Conservation (phyloP, 1,140 invertebrate species). For the Drosophila gunungcola region DNA sequence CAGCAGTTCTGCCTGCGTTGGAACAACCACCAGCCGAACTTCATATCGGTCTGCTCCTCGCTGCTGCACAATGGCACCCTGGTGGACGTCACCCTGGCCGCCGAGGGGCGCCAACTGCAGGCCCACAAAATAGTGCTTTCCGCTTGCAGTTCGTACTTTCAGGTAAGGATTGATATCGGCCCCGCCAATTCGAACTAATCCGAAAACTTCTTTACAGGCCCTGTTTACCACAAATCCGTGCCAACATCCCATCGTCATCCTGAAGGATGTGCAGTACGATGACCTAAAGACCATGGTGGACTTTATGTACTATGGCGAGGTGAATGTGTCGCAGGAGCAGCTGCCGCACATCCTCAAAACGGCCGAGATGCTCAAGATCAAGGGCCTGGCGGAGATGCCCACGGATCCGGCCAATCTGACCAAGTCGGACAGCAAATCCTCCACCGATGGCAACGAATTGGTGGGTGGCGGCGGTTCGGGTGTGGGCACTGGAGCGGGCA, state of each 20-base stretch:
- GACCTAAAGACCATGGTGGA: conserved; percentile 95
- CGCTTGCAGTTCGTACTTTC: conserved; percentile 94
- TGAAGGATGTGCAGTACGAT: conserved; percentile 94
- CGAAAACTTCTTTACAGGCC: conserved; percentile 86
- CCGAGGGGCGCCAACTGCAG: conserved; percentile 92
- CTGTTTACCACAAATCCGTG: conserved; percentile 94
- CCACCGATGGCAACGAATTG: conserved; percentile 77
- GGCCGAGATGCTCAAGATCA: conserved; percentile 94
- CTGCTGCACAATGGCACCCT: conserved; percentile 92
- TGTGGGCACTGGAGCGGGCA: conserved; percentile 51
- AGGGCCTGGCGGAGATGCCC: conserved; percentile 93
- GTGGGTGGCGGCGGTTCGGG: conserved; percentile 61
- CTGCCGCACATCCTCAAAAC: conserved; percentile 94
- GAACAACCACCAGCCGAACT: conserved; percentile 96
- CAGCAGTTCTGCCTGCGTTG: conserved; percentile 95
- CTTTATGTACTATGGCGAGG: conserved; percentile 97
- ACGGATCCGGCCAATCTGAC: conserved; percentile 88
- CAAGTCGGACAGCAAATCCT: conserved; percentile 87
- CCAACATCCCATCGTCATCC: conserved; percentile 95
- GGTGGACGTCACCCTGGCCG: conserved; percentile 94
- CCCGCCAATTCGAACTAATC: too few species aligned
- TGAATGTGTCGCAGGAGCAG: conserved; percentile 95
- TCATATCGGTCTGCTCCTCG: conserved; percentile 93
- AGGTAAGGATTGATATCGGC: conserved; percentile 86
- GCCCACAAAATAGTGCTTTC: conserved; percentile 95